Percentiles rank a stretch among this genome's conserved stretches.
These are phyloP conservation scores for Eumerus sabulonum DNA, from an alignment of 2,888 invertebrate species.

Conservation along the genomic window DNA sequence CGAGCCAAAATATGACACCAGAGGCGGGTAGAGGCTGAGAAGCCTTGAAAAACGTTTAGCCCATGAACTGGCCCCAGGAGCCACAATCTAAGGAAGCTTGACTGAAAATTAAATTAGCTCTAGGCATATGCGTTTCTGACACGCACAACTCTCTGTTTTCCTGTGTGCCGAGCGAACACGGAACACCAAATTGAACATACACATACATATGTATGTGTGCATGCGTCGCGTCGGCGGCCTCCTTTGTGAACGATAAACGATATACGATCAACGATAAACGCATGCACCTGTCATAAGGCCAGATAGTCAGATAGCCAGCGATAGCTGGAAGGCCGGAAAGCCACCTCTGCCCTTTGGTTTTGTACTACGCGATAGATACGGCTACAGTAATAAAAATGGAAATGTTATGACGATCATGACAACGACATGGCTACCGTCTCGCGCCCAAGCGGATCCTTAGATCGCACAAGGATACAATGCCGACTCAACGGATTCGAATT, in stretches of 20 bases:
- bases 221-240: conserved; percentile 21
- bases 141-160: no score
- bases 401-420: conserved; percentile 44
- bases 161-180: no score
- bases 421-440: no score
- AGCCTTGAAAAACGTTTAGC: conserved; percentile 7
- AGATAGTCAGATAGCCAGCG: conserved; percentile 30
- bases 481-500: not conserved
- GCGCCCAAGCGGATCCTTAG: conserved; percentile 16
- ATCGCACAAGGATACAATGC: not conserved
- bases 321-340: no score
- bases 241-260: conserved; percentile 17
- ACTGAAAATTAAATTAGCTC: conserved; percentile 54
- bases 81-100: conserved; percentile 48
- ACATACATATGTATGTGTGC: conserved; percentile 1
- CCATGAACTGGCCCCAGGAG: conserved; percentile 23
- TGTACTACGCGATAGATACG: not conserved
- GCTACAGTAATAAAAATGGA: conserved; percentile 54
- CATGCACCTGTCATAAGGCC: conserved; percentile 61
- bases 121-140: conserved; percentile 55
- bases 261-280: conserved; percentile 21
- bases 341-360: conserved; percentile 42
- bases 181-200: conserved; percentile 35
- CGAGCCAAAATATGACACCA: conserved; percentile 55
- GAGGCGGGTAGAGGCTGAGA: not conserved